Evolutionary conservation across 1,140 invertebrate species (phyloP).

Genomic region (Cotesia typhae): DNA sequence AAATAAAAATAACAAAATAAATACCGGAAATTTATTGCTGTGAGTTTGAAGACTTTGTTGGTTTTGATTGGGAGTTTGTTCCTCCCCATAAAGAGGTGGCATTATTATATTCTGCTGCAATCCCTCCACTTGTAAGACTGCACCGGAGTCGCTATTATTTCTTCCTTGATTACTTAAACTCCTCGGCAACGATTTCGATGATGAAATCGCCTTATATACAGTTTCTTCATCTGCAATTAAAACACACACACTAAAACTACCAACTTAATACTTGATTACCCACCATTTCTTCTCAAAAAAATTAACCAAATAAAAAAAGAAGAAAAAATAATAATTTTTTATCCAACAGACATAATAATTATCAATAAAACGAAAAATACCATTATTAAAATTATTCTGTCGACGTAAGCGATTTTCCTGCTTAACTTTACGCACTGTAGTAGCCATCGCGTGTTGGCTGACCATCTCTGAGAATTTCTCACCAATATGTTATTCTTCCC

Average conservation of each 20-base stretch:
- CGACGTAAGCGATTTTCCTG: constrained; percentile 60
- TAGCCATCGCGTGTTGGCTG: constrained; percentile 62
- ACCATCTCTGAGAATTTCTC: constrained; percentile 50
- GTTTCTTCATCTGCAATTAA: constrained; percentile 67
- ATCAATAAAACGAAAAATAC: constrained; percentile 36
- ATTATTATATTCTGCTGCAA: constrained; percentile 57
- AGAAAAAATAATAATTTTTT: not conserved
- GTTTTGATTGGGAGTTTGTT: constrained; percentile 62
- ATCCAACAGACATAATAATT: too few relatives aligned
- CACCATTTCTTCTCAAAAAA: not conserved
- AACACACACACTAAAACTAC: constrained; percentile 26
- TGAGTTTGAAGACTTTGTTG: constrained; percentile 74
- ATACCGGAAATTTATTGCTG: constrained; percentile 81
- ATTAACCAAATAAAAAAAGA: not conserved
- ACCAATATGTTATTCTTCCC: not conserved
- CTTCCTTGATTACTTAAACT: constrained; percentile 26
- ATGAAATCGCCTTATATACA: constrained; percentile 70
- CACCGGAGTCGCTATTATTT: constrained; percentile 50
- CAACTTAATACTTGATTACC: not conserved
- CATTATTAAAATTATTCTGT: constrained; percentile 54
- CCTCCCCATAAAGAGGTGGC: constrained; percentile 63
- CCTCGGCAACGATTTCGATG: constrained; percentile 67
- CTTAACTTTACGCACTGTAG: constrained; percentile 62
- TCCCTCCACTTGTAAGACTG: constrained; percentile 54
- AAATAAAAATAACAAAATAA: constrained; percentile 27